Evolutionary conservation across 1,140 invertebrate species (phyloP).

Genomic region (Piezodorus guildinii): DNA sequence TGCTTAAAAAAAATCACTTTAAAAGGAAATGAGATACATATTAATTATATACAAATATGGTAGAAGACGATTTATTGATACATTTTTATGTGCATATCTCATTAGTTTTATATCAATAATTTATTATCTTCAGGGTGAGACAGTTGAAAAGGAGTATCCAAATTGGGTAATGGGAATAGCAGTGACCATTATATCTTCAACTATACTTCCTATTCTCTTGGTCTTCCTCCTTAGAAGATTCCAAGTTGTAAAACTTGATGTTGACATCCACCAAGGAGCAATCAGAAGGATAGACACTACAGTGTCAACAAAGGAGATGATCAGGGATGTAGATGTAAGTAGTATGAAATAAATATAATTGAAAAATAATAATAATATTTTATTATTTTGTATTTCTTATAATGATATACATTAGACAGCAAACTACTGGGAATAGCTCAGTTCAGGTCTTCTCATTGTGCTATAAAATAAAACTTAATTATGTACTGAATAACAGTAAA

Average conservation of each 20-base stretch:
- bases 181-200: constrained; percentile 59
- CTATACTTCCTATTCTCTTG: constrained; percentile 70
- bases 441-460: no score
- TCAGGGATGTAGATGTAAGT: constrained; percentile 78
- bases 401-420: no score
- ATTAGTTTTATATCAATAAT: no score
- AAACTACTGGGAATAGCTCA: no score
- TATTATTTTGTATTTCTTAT: no score
- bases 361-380: not conserved
- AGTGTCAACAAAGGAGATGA: constrained; percentile 86
- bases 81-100: no score
- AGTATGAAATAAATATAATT: not conserved
- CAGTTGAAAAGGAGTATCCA: constrained; percentile 60
- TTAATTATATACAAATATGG: no score
- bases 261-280: constrained; percentile 76
- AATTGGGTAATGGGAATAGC: constrained; percentile 74
- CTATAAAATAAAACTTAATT: no score
- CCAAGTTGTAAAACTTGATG: constrained; percentile 69
- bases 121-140: constrained; percentile 46
- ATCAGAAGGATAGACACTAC: constrained; percentile 80
- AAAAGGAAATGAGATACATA: no score
- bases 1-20: no score
- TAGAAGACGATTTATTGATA: no score
- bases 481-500: no score
- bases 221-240: constrained; percentile 70